These are phyloP conservation scores for Myocastor coypus DNA, from an alignment of 2,113 vertebrate species.

Conservation along the genomic window DNA sequence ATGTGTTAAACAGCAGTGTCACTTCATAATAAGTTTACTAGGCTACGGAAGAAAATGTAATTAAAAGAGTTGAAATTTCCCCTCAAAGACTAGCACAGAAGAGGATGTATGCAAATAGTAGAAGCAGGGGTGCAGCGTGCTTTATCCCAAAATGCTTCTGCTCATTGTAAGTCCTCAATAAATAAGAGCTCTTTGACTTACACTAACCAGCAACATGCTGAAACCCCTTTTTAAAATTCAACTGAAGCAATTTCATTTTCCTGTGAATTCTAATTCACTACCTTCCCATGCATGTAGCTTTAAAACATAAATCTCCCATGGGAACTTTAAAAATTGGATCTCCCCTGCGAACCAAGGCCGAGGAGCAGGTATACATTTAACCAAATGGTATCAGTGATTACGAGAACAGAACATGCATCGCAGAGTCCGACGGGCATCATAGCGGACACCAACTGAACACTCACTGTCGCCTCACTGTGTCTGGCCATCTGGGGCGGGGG, in stretches of 20 bases:
- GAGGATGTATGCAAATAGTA: neutral
- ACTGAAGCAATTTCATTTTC: conserved; percentile 41
- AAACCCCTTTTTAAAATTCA: neutral
- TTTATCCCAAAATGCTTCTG: conserved; percentile 62
- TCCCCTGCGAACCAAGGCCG: neutral
- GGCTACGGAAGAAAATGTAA: conserved; percentile 57
- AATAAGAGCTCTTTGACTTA: conserved; percentile 42
- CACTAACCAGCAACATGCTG: conserved; percentile 40
- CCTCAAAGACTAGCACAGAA: conserved; percentile 59
- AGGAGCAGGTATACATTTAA: neutral
- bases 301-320: conserved; percentile 9
- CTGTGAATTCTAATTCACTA: neutral
- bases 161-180: conserved; percentile 35
- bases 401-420: neutral
- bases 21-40: conserved; percentile 69
- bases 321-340: neutral
- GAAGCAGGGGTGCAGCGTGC: neutral
- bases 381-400: neutral
- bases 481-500: fast-evolving
- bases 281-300: conserved; percentile 34
- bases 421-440: neutral
- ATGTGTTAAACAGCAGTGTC: conserved; percentile 46
- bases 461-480: neutral
- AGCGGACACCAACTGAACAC: conserved; percentile 37
- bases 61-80: conserved; percentile 56